Conservation (phyloP, 2,888 invertebrate genomes). For the Podotricha telesiphe region DNA sequence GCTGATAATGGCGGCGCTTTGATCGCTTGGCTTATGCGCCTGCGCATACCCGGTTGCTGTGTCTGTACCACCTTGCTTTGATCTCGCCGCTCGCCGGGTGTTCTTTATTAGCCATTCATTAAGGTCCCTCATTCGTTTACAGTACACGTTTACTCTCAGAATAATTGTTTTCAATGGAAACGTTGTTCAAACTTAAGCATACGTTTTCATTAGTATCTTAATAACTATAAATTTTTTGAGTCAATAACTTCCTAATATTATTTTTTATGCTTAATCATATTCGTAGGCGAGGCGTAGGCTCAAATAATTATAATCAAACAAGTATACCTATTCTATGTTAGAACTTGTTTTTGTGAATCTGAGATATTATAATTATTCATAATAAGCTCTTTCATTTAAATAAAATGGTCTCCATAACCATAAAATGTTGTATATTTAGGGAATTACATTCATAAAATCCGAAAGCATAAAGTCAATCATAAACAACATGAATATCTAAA, state of each 20-base stretch:
- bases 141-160: constrained; percentile 38
- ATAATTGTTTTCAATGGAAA: constrained; percentile 40
- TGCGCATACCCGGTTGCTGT: constrained; percentile 48
- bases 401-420: constrained; percentile 3
- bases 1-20: constrained; percentile 73
- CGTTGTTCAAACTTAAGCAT: constrained; percentile 27
- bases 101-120: constrained; percentile 73
- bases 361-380: background rate
- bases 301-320: background rate
- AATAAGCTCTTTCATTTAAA: background rate
- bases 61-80: constrained; percentile 55
- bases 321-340: background rate
- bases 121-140: constrained; percentile 54
- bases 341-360: background rate
- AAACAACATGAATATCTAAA: constrained; percentile 17
- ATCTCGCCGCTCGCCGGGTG: constrained; percentile 69
- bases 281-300: background rate
- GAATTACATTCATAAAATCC: background rate
- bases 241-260: background rate
- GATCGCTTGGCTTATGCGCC: constrained; percentile 56
- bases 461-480: background rate
- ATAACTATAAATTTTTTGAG: constrained; percentile 10
- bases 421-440: constrained; percentile 10
- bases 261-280: background rate
- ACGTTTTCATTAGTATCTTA: constrained; percentile 29